These are phyloP conservation scores for Exephanes ischioxanthus DNA, from an alignment of 2,888 invertebrate species.

Conservation along the genomic window DNA sequence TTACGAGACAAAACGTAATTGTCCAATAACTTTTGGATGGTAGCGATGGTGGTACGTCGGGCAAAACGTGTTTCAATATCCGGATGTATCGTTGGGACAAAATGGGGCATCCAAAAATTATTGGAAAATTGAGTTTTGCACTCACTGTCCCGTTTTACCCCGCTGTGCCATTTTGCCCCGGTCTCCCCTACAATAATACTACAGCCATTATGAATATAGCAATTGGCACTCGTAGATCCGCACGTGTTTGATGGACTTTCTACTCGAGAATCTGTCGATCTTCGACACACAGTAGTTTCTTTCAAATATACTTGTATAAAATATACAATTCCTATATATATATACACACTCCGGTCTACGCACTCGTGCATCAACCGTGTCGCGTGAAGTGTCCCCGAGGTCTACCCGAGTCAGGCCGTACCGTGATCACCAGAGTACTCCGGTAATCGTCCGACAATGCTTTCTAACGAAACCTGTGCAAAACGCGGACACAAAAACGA, in stretches of 20 bases:
- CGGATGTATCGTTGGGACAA: no score
- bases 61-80: no score
- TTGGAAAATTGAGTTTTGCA: no score
- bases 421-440: constrained; percentile 8
- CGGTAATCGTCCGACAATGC: constrained; percentile 20
- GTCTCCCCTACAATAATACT: constrained; percentile 24
- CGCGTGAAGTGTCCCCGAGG: constrained; percentile 1
- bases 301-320: not conserved
- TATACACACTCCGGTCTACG: constrained; percentile 6
- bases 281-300: constrained; percentile 22
- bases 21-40: no score
- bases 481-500: not conserved
- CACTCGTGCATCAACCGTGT: constrained; percentile 2
- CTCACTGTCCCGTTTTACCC: no score
- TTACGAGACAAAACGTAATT: no score
- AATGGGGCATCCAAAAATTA: no score
- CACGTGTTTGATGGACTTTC: constrained; percentile 50
- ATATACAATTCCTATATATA: constrained; percentile 1
- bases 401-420: constrained; percentile 5
- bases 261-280: constrained; percentile 36
- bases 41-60: no score
- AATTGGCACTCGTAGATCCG: constrained; percentile 16
- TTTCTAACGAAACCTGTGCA: constrained; percentile 30
- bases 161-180: no score
- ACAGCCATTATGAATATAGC: not conserved